These are phyloP conservation scores for Caenorhabditis sp. DNA, from an alignment of 2,888 invertebrate species.

Conservation along the genomic window DNA sequence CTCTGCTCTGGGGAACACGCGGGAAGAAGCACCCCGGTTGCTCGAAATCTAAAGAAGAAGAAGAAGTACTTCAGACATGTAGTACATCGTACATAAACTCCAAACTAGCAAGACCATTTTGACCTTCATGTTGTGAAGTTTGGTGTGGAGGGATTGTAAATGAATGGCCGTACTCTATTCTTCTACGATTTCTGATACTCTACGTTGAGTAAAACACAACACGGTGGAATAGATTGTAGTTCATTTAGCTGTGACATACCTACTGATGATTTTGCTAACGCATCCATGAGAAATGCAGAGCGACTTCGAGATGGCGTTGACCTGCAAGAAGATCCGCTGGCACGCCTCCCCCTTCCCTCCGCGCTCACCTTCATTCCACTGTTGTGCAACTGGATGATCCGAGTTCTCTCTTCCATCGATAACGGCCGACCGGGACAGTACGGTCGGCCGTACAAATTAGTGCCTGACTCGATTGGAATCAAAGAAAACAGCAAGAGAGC, in stretches of 20 bases:
- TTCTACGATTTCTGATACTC: too few species aligned
- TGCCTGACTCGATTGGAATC: constrained; percentile 60
- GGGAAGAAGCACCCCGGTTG: constrained; percentile 76
- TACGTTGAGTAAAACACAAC: not conserved
- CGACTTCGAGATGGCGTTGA: constrained; percentile 77
- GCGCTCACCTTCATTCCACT: constrained; percentile 74
- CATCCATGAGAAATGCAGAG: constrained; percentile 78
- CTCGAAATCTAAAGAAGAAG: constrained; percentile 72
- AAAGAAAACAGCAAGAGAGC: not conserved
- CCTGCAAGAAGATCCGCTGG: constrained; percentile 56
- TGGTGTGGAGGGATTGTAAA: too few species aligned
- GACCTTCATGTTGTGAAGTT: too few species aligned
- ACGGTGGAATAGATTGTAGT: too few species aligned
- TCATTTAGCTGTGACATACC: constrained; percentile 54
- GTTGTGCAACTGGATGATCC: constrained; percentile 74
- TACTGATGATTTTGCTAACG: constrained; percentile 77
- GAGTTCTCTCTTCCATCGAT: constrained; percentile 75
- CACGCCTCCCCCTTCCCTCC: not conserved
- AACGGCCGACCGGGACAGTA: constrained; percentile 78
- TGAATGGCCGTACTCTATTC: too few species aligned
- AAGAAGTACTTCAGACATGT: too few species aligned
- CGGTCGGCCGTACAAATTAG: constrained; percentile 77
- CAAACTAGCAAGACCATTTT: too few species aligned
- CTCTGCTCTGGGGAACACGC: constrained; percentile 77
- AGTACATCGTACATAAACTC: too few species aligned